These are phyloP conservation scores for Bombus confusus DNA, from an alignment of 1,140 invertebrate species.

Conservation along the genomic window DNA sequence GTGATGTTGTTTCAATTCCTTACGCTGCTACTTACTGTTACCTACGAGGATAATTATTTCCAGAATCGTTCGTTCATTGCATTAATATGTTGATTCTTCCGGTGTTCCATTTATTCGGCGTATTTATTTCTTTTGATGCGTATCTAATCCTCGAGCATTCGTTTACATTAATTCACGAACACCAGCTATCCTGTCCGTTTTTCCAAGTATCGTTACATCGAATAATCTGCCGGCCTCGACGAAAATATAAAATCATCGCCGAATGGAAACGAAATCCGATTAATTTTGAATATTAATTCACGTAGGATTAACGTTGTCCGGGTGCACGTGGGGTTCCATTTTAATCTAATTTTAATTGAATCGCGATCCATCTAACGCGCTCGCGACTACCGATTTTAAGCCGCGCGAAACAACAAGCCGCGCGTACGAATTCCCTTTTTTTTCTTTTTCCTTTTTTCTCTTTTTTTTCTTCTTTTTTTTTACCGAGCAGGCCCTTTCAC, in stretches of 20 bases:
- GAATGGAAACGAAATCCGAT: conserved; percentile 36
- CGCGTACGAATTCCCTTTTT: neutral
- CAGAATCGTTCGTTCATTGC: too few species aligned
- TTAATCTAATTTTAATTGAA: conserved; percentile 48
- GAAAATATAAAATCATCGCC: conserved; percentile 30
- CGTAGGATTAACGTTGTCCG: conserved; percentile 12
- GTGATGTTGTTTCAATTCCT: neutral
- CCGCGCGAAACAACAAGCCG: conserved; percentile 2
- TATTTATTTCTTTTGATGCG: neutral
- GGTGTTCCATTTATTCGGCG: neutral
- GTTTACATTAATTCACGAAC: neutral
- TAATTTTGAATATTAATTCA: conserved; percentile 50
- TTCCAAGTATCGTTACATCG: conserved; percentile 17
- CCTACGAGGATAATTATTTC: neutral
- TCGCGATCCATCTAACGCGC: neutral
- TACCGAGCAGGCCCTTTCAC: neutral
- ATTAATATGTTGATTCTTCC: neutral
- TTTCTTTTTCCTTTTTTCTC: neutral
- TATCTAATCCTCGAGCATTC: neutral
- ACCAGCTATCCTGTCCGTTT: neutral
- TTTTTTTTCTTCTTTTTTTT: too few species aligned
- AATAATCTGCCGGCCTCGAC: neutral
- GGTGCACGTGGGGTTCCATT: neutral
- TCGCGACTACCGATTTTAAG: neutral
- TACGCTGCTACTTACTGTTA: neutral